Evolutionary conservation across 2,113 vertebrate genomes (phyloP), one percentile per base, ranked within the genome.

Genomic region (Tragulus kanchil): DNA sequence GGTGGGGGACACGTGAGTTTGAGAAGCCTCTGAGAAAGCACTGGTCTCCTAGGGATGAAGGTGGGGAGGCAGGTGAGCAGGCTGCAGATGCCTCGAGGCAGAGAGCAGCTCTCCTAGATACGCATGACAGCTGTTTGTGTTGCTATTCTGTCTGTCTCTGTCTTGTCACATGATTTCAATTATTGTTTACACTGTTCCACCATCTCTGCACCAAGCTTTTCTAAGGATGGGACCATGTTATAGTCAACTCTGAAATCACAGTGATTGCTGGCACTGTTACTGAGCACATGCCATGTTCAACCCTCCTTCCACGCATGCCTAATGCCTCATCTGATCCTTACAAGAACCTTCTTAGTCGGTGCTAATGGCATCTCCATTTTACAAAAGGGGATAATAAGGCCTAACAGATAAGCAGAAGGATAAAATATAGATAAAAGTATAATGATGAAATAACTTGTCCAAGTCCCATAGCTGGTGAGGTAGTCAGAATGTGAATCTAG

Each of bases 401-500:
- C 62, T 69, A 78, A 42, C 2, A 83, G 78, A 50, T 36, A 50
- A 73, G 25, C 4, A 78, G 52, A 36, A 83, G 90, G 61, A 75
- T 48, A 26, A 64, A 45, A n/a, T 21, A 71, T 58, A 64, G 82
- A 45, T 48, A 73, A 73, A 81, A 82, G 64, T 81, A 82, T 52
- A 77, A 95, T 77, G 59, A 73, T 56, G 48, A 83, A 69, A n/a
- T 23, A 48, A 82, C 23, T 25, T n/a, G 19, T 85, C 59, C 21
- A 48, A 78, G 25, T 79, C 9, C 10, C 50, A 81, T 4, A 62
- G n/a, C 28, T 85, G 85, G n/a, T 48, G 16, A 75, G 48, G 26
- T 48, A 59, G 78, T 65, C n/a, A 88, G 54, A 67, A 59, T 89
- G 42, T 93, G 83, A 96, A 93, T 42, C 59, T 5, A 56, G 75